phyloP scores from a whole-genome alignment of 2,113 vertebrate species.

The Capricornis sumatraensis region DNA sequence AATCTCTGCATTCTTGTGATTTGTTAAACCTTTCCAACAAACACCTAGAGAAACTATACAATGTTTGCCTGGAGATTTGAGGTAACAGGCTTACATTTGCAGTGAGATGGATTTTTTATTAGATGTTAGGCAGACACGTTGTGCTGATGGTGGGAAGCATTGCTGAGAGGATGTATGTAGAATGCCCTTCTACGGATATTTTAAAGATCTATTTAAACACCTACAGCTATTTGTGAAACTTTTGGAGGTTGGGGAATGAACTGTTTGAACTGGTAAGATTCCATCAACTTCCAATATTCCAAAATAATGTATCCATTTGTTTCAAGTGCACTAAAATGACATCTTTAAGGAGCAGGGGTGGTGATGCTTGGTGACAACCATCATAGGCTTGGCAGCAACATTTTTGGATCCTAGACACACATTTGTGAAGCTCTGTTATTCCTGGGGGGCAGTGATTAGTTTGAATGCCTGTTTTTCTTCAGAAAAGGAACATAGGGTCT shows the following conservation, averaged over 20 bases:
- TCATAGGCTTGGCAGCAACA: not conserved
- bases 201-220: slow-evolving; percentile 49
- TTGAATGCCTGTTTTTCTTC: slow-evolving; percentile 27
- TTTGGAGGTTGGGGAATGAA: slow-evolving; percentile 15
- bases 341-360: not conserved
- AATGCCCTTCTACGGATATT: not conserved
- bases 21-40: slow-evolving; percentile 42
- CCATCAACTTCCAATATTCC: not conserved
- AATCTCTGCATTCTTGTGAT: slow-evolving; percentile 30
- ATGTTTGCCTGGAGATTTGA: slow-evolving; percentile 48
- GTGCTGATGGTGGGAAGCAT: not conserved
- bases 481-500: not conserved
- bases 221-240: slow-evolving; percentile 27
- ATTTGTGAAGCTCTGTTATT: not conserved
- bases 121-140: slow-evolving; percentile 10
- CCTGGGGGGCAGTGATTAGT: not conserved
- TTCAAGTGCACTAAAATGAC: not conserved
- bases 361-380: not conserved
- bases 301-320: not conserved
- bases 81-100: slow-evolving; percentile 17
- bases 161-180: not conserved
- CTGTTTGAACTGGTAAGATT: not conserved
- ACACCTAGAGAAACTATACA: slow-evolving; percentile 39
- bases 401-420: not conserved
- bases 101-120: slow-evolving; percentile 41